Evolutionary conservation across 2,113 vertebrate species (phyloP).

Genomic region (Etheostoma cragini): DNA sequence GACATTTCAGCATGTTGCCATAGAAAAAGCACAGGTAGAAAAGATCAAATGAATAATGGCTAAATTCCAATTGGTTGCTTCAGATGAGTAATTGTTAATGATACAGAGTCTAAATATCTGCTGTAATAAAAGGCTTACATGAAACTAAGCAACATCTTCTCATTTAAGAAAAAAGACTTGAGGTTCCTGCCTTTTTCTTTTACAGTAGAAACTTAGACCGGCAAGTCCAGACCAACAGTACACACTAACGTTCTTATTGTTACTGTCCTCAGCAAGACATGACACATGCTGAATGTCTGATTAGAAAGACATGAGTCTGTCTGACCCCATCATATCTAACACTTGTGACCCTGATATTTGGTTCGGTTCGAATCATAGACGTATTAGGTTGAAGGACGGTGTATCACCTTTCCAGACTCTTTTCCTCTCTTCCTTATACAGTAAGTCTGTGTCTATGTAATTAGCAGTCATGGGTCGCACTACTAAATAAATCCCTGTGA

Average conservation of each 20-base stretch:
- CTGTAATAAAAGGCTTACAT: neutral
- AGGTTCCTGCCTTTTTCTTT: neutral
- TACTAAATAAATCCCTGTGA: constrained; percentile 67
- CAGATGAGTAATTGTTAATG: neutral
- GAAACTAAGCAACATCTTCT: neutral
- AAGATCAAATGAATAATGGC: neutral
- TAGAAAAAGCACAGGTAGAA: neutral
- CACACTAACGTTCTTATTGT: neutral
- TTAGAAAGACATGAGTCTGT: neutral
- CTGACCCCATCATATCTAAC: constrained; percentile 5
- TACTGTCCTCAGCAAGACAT: neutral
- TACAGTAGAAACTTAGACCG: neutral
- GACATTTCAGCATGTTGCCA: neutral
- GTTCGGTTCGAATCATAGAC: constrained; percentile 5
- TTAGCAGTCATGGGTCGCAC: constrained; percentile 64
- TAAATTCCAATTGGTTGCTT: neutral
- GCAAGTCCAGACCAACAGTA: neutral
- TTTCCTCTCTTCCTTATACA: constrained; percentile 17
- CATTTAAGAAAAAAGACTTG: neutral
- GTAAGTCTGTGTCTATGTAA: constrained; percentile 42
- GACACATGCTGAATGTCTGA: constrained; percentile 10
- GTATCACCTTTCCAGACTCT: neutral
- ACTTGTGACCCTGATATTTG: neutral
- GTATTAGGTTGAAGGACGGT: neutral
- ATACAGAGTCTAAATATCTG: neutral